These are phyloP conservation scores for Machimus rusticus DNA, from an alignment of 2,888 invertebrate genomes.

Conservation along the genomic window DNA sequence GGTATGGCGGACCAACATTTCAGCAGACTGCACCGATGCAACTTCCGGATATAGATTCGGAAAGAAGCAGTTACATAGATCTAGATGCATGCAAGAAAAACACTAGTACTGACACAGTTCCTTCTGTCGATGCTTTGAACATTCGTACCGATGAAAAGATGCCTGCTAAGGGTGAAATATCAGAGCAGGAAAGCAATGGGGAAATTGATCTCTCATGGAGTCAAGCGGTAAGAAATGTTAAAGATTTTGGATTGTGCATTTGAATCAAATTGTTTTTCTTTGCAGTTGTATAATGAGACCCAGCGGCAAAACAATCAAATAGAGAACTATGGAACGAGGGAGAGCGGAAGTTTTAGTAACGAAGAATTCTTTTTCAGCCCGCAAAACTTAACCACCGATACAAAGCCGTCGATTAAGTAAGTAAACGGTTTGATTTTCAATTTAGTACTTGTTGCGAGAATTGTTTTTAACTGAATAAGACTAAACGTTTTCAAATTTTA, in stretches of 20 bases:
- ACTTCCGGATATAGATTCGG: constrained; percentile 53
- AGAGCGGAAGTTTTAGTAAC: constrained; percentile 57
- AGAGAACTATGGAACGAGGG: constrained; percentile 51
- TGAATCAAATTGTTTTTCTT: constrained; percentile 53
- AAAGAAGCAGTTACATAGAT: constrained; percentile 60
- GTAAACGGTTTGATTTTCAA: background rate
- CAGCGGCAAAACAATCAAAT: constrained; percentile 49
- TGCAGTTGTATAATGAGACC: constrained; percentile 52
- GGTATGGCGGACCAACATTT: constrained; percentile 45
- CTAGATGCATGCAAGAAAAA: constrained; percentile 60
- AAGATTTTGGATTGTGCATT: background rate
- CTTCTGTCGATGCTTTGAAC: constrained; percentile 68
- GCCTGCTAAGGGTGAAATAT: constrained; percentile 86
- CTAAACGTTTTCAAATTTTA: too few relatives aligned
- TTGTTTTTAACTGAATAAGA: background rate
- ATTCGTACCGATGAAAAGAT: constrained; percentile 86
- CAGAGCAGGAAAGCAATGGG: constrained; percentile 86
- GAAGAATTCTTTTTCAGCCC: constrained; percentile 57
- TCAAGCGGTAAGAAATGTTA: constrained; percentile 66
- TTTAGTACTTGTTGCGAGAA: background rate
- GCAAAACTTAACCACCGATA: constrained; percentile 48
- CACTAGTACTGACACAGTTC: constrained; percentile 44
- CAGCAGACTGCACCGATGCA: constrained; percentile 53
- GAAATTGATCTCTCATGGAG: constrained; percentile 79
- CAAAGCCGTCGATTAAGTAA: constrained; percentile 2